Conservation (phyloP, 1,140 invertebrate species). For the Zeugodacus cucurbitae region DNA sequence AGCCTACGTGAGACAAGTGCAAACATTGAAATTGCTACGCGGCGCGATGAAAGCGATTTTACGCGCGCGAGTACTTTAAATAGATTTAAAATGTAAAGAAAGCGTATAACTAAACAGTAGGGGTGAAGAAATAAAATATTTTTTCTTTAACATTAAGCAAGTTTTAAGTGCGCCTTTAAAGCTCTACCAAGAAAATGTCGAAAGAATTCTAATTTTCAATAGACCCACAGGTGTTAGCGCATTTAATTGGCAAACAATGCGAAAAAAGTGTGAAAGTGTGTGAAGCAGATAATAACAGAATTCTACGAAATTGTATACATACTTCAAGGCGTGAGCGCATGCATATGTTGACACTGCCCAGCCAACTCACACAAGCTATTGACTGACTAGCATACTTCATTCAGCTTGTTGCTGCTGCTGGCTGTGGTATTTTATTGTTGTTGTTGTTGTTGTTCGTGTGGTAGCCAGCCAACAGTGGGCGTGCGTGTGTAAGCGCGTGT, state of each 20-base stretch:
- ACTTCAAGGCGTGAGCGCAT: conserved; percentile 2
- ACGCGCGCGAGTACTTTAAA: background rate
- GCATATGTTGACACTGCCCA: background rate
- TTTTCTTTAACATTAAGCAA: background rate
- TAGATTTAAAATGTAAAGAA: no score
- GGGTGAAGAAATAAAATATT: background rate
- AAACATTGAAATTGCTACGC: background rate
- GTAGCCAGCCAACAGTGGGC: no score
- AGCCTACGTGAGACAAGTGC: background rate
- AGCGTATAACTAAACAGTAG: background rate
- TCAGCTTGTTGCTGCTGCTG: background rate
- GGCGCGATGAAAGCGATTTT: background rate
- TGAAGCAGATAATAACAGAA: background rate
- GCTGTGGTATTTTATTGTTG: background rate
- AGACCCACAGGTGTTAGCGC: background rate
- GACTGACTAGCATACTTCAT: background rate
- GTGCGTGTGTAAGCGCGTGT: background rate
- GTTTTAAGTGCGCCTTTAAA: no score
- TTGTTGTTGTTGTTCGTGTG: background rate
- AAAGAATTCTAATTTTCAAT: no score
- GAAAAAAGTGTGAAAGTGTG: background rate
- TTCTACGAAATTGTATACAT: background rate
- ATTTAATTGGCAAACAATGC: background rate
- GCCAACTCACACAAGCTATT: background rate
- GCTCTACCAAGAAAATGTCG: no score